Evolutionary conservation across 2,888 invertebrate genomes (phyloP).

Genomic region (Ectemnius continuus): DNA sequence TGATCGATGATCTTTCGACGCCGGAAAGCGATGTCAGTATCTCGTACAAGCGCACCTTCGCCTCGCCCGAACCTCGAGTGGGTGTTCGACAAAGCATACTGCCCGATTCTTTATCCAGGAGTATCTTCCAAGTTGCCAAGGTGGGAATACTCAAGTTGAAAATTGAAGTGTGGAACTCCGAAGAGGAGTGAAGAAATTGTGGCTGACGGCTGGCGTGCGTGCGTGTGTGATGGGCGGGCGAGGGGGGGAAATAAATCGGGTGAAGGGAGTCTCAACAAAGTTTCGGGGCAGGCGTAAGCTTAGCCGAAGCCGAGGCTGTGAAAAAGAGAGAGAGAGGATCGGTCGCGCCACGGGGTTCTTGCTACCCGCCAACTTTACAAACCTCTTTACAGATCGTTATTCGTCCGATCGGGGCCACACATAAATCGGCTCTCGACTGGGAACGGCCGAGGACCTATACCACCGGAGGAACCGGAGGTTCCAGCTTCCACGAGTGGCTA

Average conservation of each 20-base stretch:
- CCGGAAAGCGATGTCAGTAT: slow-evolving; percentile 31
- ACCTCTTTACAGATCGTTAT: slow-evolving; percentile 77
- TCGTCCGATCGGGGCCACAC: slow-evolving; percentile 73
- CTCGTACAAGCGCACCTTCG: neutral
- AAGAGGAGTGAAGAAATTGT: too few relatives aligned
- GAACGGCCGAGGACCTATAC: neutral
- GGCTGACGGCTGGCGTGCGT: slow-evolving; percentile 10
- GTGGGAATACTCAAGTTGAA: too few relatives aligned
- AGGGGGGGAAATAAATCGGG: slow-evolving; percentile 41
- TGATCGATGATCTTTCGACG: slow-evolving; percentile 40
- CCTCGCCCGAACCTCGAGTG: slow-evolving; percentile 17
- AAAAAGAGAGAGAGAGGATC: slow-evolving; percentile 66
- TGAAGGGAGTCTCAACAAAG: slow-evolving; percentile 45
- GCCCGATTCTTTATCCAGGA: too few relatives aligned
- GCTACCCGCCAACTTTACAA: slow-evolving; percentile 75
- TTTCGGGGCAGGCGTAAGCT: slow-evolving; percentile 49
- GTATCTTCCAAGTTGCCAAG: too few relatives aligned
- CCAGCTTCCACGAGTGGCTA: slow-evolving; percentile 27
- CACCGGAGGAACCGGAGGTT: neutral
- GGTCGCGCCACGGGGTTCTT: slow-evolving; percentile 71
- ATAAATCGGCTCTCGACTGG: slow-evolving; percentile 67
- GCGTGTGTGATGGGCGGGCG: slow-evolving; percentile 9
- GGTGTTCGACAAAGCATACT: slow-evolving; percentile 9
- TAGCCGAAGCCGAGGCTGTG: slow-evolving; percentile 60
- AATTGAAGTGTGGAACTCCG: too few relatives aligned